Evolutionary conservation across 2,113 vertebrate species (phyloP).

Genomic region (Oxyruncus cristatus): DNA sequence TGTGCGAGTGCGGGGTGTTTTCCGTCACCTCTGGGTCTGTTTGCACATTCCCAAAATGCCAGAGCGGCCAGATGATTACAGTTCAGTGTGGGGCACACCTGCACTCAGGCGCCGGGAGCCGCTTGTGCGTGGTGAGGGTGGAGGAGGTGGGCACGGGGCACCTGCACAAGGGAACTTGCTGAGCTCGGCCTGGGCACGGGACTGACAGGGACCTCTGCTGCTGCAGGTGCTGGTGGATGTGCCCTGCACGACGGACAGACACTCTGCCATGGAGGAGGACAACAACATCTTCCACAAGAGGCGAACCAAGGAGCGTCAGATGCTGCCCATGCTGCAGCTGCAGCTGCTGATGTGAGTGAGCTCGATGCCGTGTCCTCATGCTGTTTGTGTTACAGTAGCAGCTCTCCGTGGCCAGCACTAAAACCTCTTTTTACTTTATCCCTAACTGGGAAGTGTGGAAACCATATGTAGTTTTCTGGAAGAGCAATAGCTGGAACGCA

Average conservation of each 20-base stretch:
- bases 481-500: background rate
- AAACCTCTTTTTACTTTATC: background rate
- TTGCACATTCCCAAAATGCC: accelerated
- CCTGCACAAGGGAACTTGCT: accelerated
- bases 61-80: background rate
- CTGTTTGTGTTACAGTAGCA: accelerated
- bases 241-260: conserved; percentile 93
- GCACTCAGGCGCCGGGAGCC: accelerated
- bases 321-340: conserved; percentile 86
- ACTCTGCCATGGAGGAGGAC: conserved; percentile 85
- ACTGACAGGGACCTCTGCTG: background rate
- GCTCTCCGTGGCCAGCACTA: background rate
- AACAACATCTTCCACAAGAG: conserved; percentile 90
- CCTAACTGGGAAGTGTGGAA: background rate
- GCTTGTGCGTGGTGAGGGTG: background rate
- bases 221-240: conserved; percentile 93
- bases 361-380: background rate
- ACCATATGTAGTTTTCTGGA: background rate
- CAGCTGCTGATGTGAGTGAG: conserved; percentile 89
- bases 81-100: background rate
- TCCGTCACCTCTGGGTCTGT: background rate
- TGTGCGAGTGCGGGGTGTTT: accelerated
- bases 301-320: conserved; percentile 84
- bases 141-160: background rate
- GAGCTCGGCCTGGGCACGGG: background rate